phyloP scores from a whole-genome alignment of 2,888 invertebrate genomes.

The Cephus pulcher region DNA sequence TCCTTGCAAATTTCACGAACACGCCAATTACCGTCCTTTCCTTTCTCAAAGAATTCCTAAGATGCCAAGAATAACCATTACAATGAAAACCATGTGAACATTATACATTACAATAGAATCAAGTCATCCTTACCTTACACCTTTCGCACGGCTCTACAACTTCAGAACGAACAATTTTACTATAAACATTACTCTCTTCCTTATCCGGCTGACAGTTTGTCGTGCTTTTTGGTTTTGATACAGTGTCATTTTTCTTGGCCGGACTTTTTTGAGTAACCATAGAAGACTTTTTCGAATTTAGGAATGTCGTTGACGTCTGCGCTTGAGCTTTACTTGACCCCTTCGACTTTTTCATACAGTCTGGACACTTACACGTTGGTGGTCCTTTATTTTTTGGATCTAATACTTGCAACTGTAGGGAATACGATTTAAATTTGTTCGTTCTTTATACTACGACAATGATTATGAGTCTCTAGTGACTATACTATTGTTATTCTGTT shows the following conservation, averaged over 20 bases:
- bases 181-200: conserved; percentile 30
- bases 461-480: background rate
- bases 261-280: conserved; percentile 26
- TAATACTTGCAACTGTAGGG: conserved; percentile 53
- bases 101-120: background rate
- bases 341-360: conserved; percentile 56
- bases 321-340: conserved; percentile 40
- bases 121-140: conserved; percentile 34
- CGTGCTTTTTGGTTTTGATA: conserved; percentile 36
- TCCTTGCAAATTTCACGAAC: conserved; percentile 42
- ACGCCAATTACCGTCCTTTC: conserved; percentile 39
- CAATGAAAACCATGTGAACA: conserved; percentile 9
- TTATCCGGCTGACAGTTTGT: conserved; percentile 55
- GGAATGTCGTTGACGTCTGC: conserved; percentile 39
- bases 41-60: conserved; percentile 44
- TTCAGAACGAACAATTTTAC: conserved; percentile 39
- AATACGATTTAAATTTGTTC: background rate
- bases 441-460: conserved; percentile 2
- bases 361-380: conserved; percentile 59
- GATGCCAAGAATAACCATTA: background rate
- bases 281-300: conserved; percentile 34
- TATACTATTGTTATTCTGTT: background rate
- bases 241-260: conserved; percentile 31
- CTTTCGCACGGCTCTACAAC: conserved; percentile 35
- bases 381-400: conserved; percentile 60